These are phyloP conservation scores for Callosobruchus maculatus DNA, from an alignment of 2,888 invertebrate species.

Conservation along the genomic window DNA sequence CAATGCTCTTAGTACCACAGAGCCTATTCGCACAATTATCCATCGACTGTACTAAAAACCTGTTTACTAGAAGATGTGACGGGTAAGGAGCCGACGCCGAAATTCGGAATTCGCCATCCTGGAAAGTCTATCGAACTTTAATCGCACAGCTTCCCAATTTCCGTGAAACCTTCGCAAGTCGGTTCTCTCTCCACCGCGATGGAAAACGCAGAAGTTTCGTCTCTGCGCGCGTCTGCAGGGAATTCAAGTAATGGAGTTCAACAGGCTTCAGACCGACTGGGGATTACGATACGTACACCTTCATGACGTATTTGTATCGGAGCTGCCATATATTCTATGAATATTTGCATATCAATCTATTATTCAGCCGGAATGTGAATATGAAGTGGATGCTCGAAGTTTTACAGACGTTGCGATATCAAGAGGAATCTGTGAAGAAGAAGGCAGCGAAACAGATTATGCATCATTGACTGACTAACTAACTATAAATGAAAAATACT, in stretches of 20 bases:
- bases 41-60: not conserved
- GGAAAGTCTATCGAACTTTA: not conserved
- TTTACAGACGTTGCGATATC: too few species aligned
- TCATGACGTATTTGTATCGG: not conserved
- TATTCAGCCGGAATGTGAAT: not conserved
- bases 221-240: not conserved
- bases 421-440: too few species aligned
- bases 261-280: not conserved
- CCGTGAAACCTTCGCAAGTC: not conserved
- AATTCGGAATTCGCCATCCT: not conserved
- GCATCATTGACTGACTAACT: too few species aligned
- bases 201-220: not conserved
- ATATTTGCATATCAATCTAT: not conserved
- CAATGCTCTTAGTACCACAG: too few species aligned
- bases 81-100: not conserved
- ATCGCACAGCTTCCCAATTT: not conserved
- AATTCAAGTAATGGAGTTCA: not conserved
- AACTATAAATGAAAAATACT: too few species aligned
- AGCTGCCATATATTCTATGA: not conserved
- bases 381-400: too few species aligned
- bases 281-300: not conserved
- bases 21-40: too few species aligned
- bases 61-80: not conserved
- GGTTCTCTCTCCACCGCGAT: not conserved
- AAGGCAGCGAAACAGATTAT: too few species aligned